Evolutionary conservation across 2,888 invertebrate species (phyloP), one percentile per base, ranked within the genome.

Genomic region (Scaptomyza polygonia): DNA sequence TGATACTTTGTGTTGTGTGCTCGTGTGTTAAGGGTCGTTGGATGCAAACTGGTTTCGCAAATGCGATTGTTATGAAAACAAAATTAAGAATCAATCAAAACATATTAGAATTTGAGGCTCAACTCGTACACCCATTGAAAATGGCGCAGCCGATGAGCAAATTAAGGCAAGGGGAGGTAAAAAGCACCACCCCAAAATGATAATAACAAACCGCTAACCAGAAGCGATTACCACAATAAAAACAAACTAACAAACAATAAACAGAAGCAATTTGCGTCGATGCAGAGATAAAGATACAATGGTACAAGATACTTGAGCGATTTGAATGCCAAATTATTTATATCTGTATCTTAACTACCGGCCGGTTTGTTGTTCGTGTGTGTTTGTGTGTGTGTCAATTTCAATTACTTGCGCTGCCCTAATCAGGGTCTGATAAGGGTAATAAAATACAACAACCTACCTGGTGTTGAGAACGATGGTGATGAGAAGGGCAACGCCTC

Each of bases 401-500:
- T 53, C 4, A 52, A 48, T 54, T 55, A 63, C 39, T 42, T 25
- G 39, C 56, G 51, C 29, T 56, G 21, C 43, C 34, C 40, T 65
- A 59, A 66, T 72, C 49, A 36, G 25, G 25, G 25, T 11, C 49
- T 25, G 49, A 36, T 49, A 49, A 49, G 49, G 49, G 49, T 49
- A 49, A 49, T 49, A 25, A 25, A 5, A 25, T 25, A 25, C 5
- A 5, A 0, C 30, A 8, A 14, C 9, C 49, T 49, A 49, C 49
- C 49, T 49, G 49, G 16, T 14, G 25, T 8, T n/a, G 5, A 12
- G 32, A 3, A 3, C 14, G 25, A 14, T 48, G 21, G 11, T 34
- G 21, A 32, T 32, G 49, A 36, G 48, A 34, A 34, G 55, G 85
- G 79, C 44, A 81, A 84, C 80, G 85, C 79, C 77, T 80, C 70